These are phyloP conservation scores for Callimico goeldii DNA, from an alignment of 2,797 vertebrate species.

Conservation along the genomic window DNA sequence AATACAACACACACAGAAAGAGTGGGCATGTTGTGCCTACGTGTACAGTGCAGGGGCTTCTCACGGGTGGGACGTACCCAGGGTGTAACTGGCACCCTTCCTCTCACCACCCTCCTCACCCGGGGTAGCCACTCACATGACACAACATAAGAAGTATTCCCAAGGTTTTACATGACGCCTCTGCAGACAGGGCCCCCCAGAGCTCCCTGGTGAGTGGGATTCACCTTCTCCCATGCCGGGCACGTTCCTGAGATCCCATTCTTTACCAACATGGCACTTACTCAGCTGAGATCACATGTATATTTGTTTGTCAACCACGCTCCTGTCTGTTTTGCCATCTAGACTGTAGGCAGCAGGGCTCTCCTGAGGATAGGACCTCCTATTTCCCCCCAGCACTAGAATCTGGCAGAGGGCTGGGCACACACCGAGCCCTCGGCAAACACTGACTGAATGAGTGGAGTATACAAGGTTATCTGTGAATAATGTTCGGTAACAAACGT, in stretches of 20 bases:
- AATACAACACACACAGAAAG: neutral
- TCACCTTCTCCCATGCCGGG: neutral
- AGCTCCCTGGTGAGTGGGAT: rapidly evolving
- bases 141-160: neutral
- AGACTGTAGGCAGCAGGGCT: neutral
- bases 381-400: neutral
- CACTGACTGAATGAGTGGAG: rapidly evolving
- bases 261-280: neutral
- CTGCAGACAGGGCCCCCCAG: neutral
- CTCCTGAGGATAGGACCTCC: neutral
- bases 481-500: neutral
- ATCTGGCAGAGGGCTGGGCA: neutral
- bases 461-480: rapidly evolving
- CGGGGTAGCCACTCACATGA: neutral
- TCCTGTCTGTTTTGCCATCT: neutral
- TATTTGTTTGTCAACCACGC: neutral
- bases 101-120: neutral
- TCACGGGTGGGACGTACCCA: neutral
- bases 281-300: neutral
- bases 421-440: neutral
- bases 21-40: rapidly evolving
- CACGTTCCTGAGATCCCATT: neutral
- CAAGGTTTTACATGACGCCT: neutral
- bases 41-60: neutral
- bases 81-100: neutral